Evolutionary conservation across 2,888 invertebrate genomes (phyloP).

Genomic region (Eustalomyia histrio): DNA sequence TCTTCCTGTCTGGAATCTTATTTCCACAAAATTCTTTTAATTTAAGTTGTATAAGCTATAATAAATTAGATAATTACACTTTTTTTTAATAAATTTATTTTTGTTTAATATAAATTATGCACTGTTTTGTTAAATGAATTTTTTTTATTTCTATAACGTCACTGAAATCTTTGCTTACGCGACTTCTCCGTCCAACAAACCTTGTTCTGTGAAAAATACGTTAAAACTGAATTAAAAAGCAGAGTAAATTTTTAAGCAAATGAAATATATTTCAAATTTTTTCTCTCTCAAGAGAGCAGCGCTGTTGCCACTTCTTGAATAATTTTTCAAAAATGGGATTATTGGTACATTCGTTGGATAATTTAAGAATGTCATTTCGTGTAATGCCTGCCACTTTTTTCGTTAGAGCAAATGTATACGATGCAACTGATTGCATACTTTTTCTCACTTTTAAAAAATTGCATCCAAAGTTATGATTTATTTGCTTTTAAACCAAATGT

Average conservation of each 20-base stretch:
- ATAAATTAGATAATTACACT: background rate
- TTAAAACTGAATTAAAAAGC: conserved; percentile 46
- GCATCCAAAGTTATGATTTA: too few relatives aligned
- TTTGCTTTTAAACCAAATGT: too few relatives aligned
- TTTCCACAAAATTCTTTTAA: conserved; percentile 20
- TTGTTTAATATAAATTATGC: conserved; percentile 32
- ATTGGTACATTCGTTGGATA: too few relatives aligned
- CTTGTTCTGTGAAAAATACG: conserved; percentile 41
- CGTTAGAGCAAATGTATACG: too few relatives aligned
- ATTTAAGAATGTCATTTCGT: too few relatives aligned
- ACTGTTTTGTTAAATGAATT: background rate
- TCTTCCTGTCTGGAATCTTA: conserved; percentile 53
- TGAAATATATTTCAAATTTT: background rate
- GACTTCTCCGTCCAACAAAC: conserved; percentile 36
- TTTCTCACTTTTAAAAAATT: too few relatives aligned
- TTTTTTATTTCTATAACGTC: conserved; percentile 13
- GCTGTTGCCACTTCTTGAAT: too few relatives aligned
- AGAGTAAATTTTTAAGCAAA: conserved; percentile 5
- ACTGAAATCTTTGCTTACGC: conserved; percentile 28
- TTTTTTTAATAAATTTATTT: conserved; percentile 10
- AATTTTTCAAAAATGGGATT: too few relatives aligned
- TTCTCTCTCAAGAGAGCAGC: too few relatives aligned
- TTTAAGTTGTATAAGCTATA: background rate
- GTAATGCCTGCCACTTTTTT: too few relatives aligned
- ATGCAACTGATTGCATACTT: too few relatives aligned